A percentile compares a stretch with the other conserved stretches of the same genome.
Conservation (phyloP, 2,888 invertebrate species). For the Papilio elwesi region DNA sequence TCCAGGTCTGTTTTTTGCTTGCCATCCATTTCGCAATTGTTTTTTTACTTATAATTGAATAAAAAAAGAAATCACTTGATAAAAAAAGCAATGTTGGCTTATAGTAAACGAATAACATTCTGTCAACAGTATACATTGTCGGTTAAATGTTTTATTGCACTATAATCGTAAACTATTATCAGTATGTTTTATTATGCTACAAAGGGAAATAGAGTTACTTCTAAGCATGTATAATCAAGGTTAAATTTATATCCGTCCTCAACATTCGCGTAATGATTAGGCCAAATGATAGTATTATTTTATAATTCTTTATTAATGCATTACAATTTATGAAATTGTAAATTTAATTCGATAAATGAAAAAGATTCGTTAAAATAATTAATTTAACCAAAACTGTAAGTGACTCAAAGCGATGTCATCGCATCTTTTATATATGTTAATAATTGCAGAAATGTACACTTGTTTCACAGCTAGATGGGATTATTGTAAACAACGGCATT, state of each 20-base stretch:
- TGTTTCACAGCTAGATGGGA: too few relatives aligned
- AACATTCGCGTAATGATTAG: slow-evolving; percentile 4
- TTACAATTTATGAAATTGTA: too few relatives aligned
- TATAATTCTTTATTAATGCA: too few relatives aligned
- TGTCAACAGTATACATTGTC: slow-evolving; percentile 5
- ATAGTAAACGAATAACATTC: neutral
- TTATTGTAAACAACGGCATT: too few relatives aligned
- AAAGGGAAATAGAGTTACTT: slow-evolving; percentile 16
- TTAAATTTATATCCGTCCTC: slow-evolving; percentile 20
- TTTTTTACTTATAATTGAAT: neutral
- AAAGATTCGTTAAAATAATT: too few relatives aligned
- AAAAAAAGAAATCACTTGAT: neutral
- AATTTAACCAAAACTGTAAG: slow-evolving; percentile 2
- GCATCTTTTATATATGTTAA: too few relatives aligned
- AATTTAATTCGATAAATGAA: too few relatives aligned
- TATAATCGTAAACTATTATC: slow-evolving; percentile 31
- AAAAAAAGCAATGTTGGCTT: too few relatives aligned
- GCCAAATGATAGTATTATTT: neutral
- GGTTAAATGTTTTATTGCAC: slow-evolving; percentile 22
- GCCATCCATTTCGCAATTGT: neutral
- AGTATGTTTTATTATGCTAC: slow-evolving; percentile 22
- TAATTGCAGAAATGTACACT: too few relatives aligned
- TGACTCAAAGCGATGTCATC: neutral
- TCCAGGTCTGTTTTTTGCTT: neutral
- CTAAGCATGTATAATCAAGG: slow-evolving; percentile 13